phyloP scores from a whole-genome alignment of 2,113 vertebrate genomes.

The Sphaerodactylus townsendi region DNA sequence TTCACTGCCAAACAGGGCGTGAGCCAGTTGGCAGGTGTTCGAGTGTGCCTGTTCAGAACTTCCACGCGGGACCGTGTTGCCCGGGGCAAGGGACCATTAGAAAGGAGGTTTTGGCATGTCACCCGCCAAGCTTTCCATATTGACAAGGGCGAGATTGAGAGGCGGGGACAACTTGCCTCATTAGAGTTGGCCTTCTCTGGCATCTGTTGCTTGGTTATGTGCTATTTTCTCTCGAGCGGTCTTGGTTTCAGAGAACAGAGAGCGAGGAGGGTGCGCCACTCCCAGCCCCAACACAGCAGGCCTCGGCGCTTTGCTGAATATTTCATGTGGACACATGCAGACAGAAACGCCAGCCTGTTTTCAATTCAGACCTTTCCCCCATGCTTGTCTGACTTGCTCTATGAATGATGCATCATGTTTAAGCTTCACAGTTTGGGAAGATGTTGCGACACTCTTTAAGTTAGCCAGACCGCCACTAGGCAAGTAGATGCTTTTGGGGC shows the following conservation, averaged over 20 bases:
- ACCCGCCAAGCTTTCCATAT: conserved; percentile 14
- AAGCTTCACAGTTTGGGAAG: conserved; percentile 27
- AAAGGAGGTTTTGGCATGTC: background rate
- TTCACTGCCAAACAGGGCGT: too few species aligned
- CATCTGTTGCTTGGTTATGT: background rate
- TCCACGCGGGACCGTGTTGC: background rate
- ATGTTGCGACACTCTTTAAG: background rate
- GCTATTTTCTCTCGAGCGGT: conserved; percentile 22
- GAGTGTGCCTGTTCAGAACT: fast-evolving
- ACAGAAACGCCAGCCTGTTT: conserved; percentile 35
- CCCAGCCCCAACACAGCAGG: conserved; percentile 55
- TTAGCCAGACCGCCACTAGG: too few species aligned
- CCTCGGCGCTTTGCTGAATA: conserved; percentile 52
- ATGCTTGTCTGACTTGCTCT: background rate
- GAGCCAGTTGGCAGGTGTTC: too few species aligned
- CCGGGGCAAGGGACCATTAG: conserved; percentile 16
- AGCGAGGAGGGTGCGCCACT: background rate
- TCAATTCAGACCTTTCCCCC: conserved; percentile 45
- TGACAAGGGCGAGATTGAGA: background rate
- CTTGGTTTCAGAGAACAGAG: background rate
- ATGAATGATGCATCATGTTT: conserved; percentile 68
- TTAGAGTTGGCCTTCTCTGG: conserved; percentile 33
- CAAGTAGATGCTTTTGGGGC: too few species aligned
- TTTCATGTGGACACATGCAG: conserved; percentile 62
- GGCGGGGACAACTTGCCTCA: conserved; percentile 25